A percentile compares a stretch with the other conserved stretches of the same genome.
Conservation (phyloP, 1,140 invertebrate species). For the Araneus ventricosus region DNA sequence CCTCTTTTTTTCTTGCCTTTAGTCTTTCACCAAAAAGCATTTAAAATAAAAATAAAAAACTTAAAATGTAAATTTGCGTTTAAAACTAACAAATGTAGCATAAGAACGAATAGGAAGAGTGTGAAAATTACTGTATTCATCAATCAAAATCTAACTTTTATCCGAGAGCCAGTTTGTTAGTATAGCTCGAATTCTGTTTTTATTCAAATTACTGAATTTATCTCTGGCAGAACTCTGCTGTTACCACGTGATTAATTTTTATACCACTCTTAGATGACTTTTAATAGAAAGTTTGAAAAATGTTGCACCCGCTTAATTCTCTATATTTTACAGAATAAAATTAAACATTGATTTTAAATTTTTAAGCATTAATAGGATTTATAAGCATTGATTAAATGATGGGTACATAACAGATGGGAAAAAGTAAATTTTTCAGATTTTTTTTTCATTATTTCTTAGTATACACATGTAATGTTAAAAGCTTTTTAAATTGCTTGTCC, state of each 20-base stretch:
- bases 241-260: background rate
- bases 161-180: background rate
- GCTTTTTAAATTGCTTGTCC: no score
- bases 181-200: background rate
- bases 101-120: background rate
- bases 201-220: slow-evolving; percentile 8
- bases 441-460: no score
- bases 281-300: no score
- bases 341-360: no score
- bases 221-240: background rate
- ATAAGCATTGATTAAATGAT: no score
- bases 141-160: slow-evolving; percentile 21
- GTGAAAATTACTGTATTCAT: slow-evolving; percentile 20
- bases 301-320: no score
- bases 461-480: no score
- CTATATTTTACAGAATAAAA: no score
- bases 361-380: no score
- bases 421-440: no score
- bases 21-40: background rate
- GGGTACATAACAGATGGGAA: no score
- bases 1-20: background rate
- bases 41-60: background rate
- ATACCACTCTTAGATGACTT: background rate
- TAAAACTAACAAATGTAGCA: slow-evolving; percentile 10
- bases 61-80: slow-evolving; percentile 8